Base-by-base conservation (phyloP, 2,888 invertebrate species). In the Heteromyza rotundicornis region DNA sequence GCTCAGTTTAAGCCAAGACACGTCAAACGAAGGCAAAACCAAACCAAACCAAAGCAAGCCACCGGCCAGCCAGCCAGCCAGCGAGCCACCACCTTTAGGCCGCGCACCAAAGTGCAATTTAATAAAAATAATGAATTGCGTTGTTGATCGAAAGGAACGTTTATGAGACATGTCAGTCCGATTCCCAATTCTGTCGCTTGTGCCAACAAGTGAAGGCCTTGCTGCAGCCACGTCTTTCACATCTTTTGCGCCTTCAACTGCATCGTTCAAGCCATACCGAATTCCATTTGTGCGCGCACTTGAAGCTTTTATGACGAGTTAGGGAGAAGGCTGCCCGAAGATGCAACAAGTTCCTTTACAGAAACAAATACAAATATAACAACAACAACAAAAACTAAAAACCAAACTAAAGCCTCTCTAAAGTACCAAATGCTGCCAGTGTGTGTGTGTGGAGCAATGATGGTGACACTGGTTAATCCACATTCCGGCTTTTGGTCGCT, bases 81-180 rank as follows among this genome's bases (percentile, higher is more conserved):
- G 10, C 40, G 16, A n/a, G 5, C 47, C 10, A 20, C 17, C 47
- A 47, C 19, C 47, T 2, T 17, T n/a, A n/a, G 17, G 20, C 47
- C 20, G 3, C 17, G 47, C 17, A 47, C 20, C 20, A 20, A 47
- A 47, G 47, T 20, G 47, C 47, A 47, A 47, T 47, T 57, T 57
- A 63, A 60, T 57, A 49, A 64, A 60, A 64, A 59, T 64, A 64
- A 61, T 64, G 64, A 64, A 64, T 64, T 64, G 61, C 51, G 24
- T 52, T 57, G 61, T 53, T 64, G 62, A 59, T 62, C 54, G 62
- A 62, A 59, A 51, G 59, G 50, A 60, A 60, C 65, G 60, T 58
- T 65, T 65, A 63, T 65, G 63, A 63, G 57, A 59, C 60, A 55
- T 61, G 59, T 65, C 63, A 65, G 53, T 20, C 49, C 59, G 57